Conservation (phyloP, 2,797 vertebrate genomes). For the Xiphorhynchus erythropygius region DNA sequence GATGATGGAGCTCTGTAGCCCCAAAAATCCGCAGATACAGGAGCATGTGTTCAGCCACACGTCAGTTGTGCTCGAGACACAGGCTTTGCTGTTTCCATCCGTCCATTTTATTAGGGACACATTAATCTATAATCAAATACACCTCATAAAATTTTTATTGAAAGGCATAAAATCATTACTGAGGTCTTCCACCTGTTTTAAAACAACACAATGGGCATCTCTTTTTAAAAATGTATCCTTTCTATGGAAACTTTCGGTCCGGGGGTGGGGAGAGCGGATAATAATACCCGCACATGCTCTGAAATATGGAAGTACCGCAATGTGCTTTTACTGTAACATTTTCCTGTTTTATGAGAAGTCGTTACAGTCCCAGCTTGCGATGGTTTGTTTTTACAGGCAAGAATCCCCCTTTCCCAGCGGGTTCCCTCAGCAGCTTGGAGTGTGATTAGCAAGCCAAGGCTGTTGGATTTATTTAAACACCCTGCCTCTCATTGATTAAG, state of each 20-base stretch:
- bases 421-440: conserved; percentile 46
- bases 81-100: conserved; percentile 75
- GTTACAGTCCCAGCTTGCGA: conserved; percentile 60
- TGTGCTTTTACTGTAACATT: conserved; percentile 68
- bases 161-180: conserved; percentile 94
- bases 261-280: background rate
- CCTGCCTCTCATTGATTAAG: conserved; percentile 41
- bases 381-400: conserved; percentile 66
- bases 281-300: conserved; percentile 27
- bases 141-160: conserved; percentile 99
- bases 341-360: conserved; percentile 65
- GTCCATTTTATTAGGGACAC: conserved; percentile 91
- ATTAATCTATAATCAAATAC: conserved; percentile 98
- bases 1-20: background rate
- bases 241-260: conserved; percentile 53
- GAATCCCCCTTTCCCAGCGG: conserved; percentile 55
- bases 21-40: background rate
- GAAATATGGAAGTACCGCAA: conserved; percentile 44
- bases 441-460: conserved; percentile 46
- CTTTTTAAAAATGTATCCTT: conserved; percentile 29
- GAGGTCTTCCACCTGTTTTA: conserved; percentile 88
- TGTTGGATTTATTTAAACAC: conserved; percentile 58
- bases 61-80: conserved; percentile 58
- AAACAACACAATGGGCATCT: conserved; percentile 82
- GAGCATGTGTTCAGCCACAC: conserved; percentile 57